phyloP scores from a whole-genome alignment of 2,797 vertebrate genomes.

The Acipenser transmontanus region DNA sequence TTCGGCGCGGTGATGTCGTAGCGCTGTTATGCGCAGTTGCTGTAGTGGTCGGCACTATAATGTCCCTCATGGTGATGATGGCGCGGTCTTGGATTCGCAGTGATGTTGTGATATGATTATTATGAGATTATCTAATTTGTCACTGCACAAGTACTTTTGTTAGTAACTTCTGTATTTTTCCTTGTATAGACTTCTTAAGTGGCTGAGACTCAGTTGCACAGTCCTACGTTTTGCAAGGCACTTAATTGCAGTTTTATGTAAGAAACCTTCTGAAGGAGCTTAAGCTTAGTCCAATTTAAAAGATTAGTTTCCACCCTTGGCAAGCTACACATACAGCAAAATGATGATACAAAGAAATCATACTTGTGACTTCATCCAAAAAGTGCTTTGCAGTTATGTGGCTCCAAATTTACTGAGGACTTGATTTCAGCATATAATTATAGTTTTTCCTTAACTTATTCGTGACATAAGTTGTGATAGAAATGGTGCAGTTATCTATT shows the following conservation, averaged over 20 bases:
- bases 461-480: slow-evolving; percentile 48
- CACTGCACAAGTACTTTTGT: neutral
- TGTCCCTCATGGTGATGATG: too few species aligned
- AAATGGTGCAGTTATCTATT: slow-evolving; percentile 8
- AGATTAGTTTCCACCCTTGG: slow-evolving; percentile 73
- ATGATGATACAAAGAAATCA: slow-evolving; percentile 39
- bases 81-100: neutral
- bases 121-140: slow-evolving; percentile 13
- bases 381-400: slow-evolving; percentile 29
- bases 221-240: slow-evolving; percentile 70
- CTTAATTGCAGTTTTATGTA: slow-evolving; percentile 72
- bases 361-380: slow-evolving; percentile 54
- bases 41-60: too few species aligned
- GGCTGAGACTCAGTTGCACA: slow-evolving; percentile 68
- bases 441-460: slow-evolving; percentile 51
- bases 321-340: slow-evolving; percentile 29
- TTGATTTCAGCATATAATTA: slow-evolving; percentile 61
- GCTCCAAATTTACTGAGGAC: slow-evolving; percentile 49
- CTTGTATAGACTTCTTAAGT: slow-evolving; percentile 53
- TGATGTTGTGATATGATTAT: neutral
- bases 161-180: slow-evolving; percentile 37
- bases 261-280: slow-evolving; percentile 56
- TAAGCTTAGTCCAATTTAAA: slow-evolving; percentile 53
- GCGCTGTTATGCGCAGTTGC: too few species aligned
- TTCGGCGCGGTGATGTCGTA: too few species aligned